Evolutionary conservation across 2,888 invertebrate species (phyloP).

Genomic region (Xestobium rufovillosum): DNA sequence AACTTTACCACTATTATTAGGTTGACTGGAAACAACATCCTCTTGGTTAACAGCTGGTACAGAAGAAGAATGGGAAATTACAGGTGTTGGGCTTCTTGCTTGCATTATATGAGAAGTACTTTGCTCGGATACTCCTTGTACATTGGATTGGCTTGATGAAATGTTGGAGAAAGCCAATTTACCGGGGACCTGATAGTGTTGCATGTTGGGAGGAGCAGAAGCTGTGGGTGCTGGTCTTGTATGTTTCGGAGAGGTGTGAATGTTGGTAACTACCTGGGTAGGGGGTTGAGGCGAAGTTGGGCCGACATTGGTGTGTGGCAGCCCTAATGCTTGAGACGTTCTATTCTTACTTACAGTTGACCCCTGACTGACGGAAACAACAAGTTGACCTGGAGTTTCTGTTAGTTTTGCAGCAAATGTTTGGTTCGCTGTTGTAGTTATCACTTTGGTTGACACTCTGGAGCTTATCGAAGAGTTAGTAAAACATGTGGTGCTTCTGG

Average conservation of each 20-base stretch:
- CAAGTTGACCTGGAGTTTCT: slow-evolving; percentile 39
- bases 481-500: slow-evolving; percentile 41
- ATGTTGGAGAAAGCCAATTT: slow-evolving; percentile 23
- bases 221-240: slow-evolving; percentile 38
- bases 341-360: slow-evolving; percentile 9
- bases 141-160: slow-evolving; percentile 12
- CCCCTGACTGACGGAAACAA: slow-evolving; percentile 23
- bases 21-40: slow-evolving; percentile 1
- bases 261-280: slow-evolving; percentile 22
- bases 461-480: slow-evolving; percentile 42
- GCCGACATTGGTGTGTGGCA: slow-evolving; percentile 28
- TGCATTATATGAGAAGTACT: slow-evolving; percentile 7
- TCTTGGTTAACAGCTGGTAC: slow-evolving; percentile 22
- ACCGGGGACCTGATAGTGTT: slow-evolving; percentile 35
- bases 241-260: slow-evolving; percentile 36
- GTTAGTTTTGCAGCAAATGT: slow-evolving; percentile 70
- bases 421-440: slow-evolving; percentile 47
- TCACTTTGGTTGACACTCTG: slow-evolving; percentile 27
- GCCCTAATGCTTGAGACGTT: slow-evolving; percentile 12
- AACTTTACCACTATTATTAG: slow-evolving; percentile 17
- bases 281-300: slow-evolving; percentile 33
- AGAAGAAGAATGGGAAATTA: not conserved
- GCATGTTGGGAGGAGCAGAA: slow-evolving; percentile 40
- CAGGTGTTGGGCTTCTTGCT: not conserved
- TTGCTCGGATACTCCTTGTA: slow-evolving; percentile 11